Conservation (phyloP, 1,140 invertebrate species). For the Arion vulgaris region DNA sequence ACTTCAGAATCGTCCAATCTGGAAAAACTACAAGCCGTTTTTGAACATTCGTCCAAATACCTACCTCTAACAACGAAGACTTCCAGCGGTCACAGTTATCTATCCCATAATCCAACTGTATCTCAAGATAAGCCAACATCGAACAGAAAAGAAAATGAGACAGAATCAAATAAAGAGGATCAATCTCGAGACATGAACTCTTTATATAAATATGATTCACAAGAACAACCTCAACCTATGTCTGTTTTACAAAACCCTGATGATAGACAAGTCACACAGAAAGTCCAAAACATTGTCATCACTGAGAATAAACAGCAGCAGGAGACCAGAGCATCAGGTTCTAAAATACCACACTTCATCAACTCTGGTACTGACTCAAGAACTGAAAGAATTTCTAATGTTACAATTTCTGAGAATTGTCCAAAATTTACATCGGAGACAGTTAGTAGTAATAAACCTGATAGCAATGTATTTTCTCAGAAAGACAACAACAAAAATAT, state of each 20-base stretch:
- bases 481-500: neutral
- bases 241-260: neutral
- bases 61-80: neutral
- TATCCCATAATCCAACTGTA: neutral
- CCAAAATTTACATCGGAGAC: neutral
- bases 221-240: neutral
- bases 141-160: neutral
- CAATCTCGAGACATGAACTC: neutral
- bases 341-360: neutral
- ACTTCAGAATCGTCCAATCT: neutral
- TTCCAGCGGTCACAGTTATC: neutral
- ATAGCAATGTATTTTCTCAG: neutral
- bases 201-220: neutral
- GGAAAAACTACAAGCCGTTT: conserved; percentile 18
- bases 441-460: neutral
- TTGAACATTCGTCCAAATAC: conserved; percentile 28
- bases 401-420: neutral
- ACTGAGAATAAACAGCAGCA: neutral
- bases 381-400: neutral
- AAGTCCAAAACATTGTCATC: neutral
- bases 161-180: too few relatives aligned
- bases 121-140: neutral
- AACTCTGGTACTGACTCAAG: neutral
- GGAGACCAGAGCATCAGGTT: neutral
- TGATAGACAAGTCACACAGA: neutral